Evolutionary conservation across 2,888 invertebrate genomes (phyloP), one percentile per base, ranked within the genome.

Genomic region (Trissoscelio sp.): DNA sequence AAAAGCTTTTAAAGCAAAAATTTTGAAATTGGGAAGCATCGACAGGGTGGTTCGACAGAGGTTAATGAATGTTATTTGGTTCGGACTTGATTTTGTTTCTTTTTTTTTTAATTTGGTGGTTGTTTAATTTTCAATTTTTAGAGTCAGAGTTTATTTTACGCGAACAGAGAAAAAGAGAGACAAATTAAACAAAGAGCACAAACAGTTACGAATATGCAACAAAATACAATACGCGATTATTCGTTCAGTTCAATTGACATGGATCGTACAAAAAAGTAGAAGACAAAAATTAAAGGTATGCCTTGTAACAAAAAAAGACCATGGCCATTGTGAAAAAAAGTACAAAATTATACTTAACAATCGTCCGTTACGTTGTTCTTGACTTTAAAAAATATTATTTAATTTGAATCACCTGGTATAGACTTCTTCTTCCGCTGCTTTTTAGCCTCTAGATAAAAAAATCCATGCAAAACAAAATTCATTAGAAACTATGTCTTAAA

Each of bases 361-460:
- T 70, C 2, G 5, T 58, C 34, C 57, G 60, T 77, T 70, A 77
- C 72, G 75, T 60, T 67, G 77, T 67, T 72, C 70, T 77, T 77
- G 75, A 58, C 9, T 70, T 55, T 39, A 70, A 69, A 77, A 77
- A 77, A 75, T 42, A 51, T 75, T 84, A 86, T 85, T 87, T 83
- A 87, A 85, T 86, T 88, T 88, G 89, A 91, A 88, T 96, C 96
- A 97, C 96, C 96, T 94, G 96, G 93, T 92, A 96, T 93, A 92
- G 96, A 97, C 95, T 97, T 97, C 94, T 96, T 96, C 95, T 96
- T 96, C 94, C 96, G 95, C 94, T 96, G 96, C 95, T 97, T 97
- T 96, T 97, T 97, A 94, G 96, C 96, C 95, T 97, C 97, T 97
- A 89, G 88, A 90, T 88, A 90, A 89, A 88, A 89, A 90, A 91